Conservation (phyloP, 2,797 vertebrate genomes). For the Acrossocheilus wenchowensis region DNA sequence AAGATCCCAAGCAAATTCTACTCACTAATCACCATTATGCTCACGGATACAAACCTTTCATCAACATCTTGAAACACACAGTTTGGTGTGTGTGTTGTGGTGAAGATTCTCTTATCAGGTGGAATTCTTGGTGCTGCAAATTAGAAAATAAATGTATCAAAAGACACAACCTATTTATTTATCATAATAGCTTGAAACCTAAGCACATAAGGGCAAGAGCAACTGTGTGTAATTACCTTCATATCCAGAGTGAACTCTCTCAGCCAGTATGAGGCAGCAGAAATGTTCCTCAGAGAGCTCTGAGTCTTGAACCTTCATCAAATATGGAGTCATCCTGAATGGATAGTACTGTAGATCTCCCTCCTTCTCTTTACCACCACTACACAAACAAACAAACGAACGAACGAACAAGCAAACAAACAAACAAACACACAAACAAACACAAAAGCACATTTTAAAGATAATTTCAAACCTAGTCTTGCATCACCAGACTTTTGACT, state of each 20-base stretch:
- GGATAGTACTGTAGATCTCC: conserved; percentile 86
- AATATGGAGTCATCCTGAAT: conserved; percentile 94
- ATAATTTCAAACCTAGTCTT: neutral
- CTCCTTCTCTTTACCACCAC: conserved; percentile 82
- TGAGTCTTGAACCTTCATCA: conserved; percentile 86
- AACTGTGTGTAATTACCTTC: conserved; percentile 81
- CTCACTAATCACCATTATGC: too few relatives aligned
- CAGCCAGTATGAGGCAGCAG: conserved; percentile 93
- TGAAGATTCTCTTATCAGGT: conserved; percentile 93
- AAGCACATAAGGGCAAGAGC: neutral
- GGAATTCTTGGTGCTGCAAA: conserved; percentile 90
- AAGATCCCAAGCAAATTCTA: too few relatives aligned
- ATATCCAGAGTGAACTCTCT: conserved; percentile 94
- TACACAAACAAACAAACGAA: conserved; percentile 63
- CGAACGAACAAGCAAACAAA: conserved; percentile 28
- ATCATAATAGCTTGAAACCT: neutral
- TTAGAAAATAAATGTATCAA: conserved; percentile 48
- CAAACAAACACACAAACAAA: conserved; percentile 29
- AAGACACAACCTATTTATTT: neutral
- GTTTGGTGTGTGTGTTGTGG: conserved; percentile 93
- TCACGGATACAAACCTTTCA: conserved; percentile 80
- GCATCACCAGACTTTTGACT: neutral
- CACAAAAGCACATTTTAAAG: neutral
- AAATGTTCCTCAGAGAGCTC: conserved; percentile 84
- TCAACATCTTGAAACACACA: conserved; percentile 96